Conservation (phyloP, 2,797 vertebrate species). For the Acanthurus lineatus region DNA sequence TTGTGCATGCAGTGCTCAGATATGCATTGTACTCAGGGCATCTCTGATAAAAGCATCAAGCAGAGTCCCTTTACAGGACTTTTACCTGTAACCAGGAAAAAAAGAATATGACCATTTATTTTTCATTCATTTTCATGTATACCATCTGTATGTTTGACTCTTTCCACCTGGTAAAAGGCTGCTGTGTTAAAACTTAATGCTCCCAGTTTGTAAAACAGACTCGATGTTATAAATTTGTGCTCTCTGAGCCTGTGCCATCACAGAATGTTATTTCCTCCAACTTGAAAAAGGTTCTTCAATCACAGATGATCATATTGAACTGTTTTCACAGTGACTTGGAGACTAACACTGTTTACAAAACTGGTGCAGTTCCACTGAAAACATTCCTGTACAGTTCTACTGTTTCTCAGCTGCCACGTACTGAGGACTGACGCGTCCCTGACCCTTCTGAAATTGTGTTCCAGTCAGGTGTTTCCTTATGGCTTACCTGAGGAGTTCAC, state of each 20-base stretch:
- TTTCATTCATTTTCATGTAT: no score
- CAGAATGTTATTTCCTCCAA: not conserved
- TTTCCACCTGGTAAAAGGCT: no score
- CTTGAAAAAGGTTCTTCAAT: not conserved
- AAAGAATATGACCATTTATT: no score
- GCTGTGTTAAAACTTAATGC: not conserved
- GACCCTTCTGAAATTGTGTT: slow-evolving; percentile 39
- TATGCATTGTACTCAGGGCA: not conserved
- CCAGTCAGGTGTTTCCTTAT: slow-evolving; percentile 91
- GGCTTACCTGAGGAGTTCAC: slow-evolving; percentile 93
- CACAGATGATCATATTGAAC: not conserved
- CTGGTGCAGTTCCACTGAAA: not conserved
- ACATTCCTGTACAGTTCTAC: not conserved
- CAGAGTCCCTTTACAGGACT: no score
- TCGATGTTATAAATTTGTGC: not conserved
- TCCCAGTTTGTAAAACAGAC: not conserved
- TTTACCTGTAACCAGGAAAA: no score
- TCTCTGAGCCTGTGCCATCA: not conserved
- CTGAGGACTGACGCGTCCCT: not conserved
- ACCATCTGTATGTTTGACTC: no score
- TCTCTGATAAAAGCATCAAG: not conserved
- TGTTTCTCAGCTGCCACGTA: not conserved
- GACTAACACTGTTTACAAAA: not conserved
- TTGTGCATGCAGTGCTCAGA: not conserved
- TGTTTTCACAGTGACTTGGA: not conserved